phyloP scores from a whole-genome alignment of 2,113 vertebrate species.

The Loxodonta africana region DNA sequence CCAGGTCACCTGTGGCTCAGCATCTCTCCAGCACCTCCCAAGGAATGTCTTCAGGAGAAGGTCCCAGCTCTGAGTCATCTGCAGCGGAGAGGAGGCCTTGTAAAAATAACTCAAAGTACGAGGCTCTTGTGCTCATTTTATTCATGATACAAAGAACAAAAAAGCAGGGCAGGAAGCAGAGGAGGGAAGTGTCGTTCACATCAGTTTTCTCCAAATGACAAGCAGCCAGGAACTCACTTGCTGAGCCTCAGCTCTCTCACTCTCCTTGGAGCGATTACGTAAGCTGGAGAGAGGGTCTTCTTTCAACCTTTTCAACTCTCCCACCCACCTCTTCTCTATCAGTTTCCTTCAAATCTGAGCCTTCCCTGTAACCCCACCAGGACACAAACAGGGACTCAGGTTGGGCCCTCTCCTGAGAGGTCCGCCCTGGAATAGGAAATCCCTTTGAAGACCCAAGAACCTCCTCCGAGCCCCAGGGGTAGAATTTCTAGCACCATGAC shows the following conservation, averaged over 20 bases:
- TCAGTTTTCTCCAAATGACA: slow-evolving; percentile 85
- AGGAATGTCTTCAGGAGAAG: background rate
- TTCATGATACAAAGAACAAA: slow-evolving; percentile 87
- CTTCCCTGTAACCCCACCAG: background rate
- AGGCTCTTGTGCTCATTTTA: slow-evolving; percentile 84
- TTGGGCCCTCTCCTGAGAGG: background rate
- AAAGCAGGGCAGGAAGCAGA: slow-evolving; percentile 88
- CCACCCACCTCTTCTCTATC: background rate
- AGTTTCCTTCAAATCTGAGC: background rate
- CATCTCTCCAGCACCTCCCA: slow-evolving; percentile 57
- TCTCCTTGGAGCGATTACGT: slow-evolving; percentile 72
- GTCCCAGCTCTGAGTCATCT: slow-evolving; percentile 81
- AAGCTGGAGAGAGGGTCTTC: slow-evolving; percentile 77
- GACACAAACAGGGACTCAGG: background rate
- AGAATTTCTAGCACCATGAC: background rate
- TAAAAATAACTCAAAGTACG: slow-evolving; percentile 87
- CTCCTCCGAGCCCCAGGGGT: background rate
- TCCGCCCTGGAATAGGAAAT: background rate
- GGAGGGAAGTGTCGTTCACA: slow-evolving; percentile 86
- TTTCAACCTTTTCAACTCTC: background rate
- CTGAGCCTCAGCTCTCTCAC: background rate
- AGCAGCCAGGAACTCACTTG: slow-evolving; percentile 64
- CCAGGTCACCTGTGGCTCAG: background rate
- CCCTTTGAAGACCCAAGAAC: background rate
- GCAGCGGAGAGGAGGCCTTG: slow-evolving; percentile 83